Conservation (phyloP, 2,113 vertebrate species). For the Psephotus haematonotus region DNA sequence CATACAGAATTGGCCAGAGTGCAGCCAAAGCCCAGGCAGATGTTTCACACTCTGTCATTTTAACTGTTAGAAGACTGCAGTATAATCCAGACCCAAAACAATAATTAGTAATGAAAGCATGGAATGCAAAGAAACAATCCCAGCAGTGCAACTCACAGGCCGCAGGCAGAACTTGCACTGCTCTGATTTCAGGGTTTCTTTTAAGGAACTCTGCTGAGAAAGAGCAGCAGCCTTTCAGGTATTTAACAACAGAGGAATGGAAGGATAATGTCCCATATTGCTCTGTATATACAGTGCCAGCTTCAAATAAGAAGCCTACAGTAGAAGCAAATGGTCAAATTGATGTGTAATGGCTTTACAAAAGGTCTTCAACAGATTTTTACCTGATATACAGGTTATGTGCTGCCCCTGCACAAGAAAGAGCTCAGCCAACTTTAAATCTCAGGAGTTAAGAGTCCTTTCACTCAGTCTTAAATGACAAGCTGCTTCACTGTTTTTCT, state of each 20-base stretch:
- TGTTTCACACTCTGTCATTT: neutral
- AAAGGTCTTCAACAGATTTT: neutral
- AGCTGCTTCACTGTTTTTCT: neutral
- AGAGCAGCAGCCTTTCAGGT: neutral
- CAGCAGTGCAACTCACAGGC: neutral
- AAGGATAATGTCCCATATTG: neutral
- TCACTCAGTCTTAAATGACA: neutral
- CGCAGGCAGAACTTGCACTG: neutral
- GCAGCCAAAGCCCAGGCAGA: neutral
- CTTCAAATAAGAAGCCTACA: neutral
- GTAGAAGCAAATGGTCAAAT: neutral
- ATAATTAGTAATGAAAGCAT: neutral
- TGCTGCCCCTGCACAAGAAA: neutral
- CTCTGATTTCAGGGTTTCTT: neutral
- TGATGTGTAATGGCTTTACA: neutral
- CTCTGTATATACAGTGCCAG: neutral
- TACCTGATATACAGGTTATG: accelerated
- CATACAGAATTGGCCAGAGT: neutral
- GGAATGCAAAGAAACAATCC: neutral
- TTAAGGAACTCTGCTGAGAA: neutral
- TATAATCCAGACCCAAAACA: neutral
- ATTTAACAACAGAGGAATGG: neutral
- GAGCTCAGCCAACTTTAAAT: neutral
- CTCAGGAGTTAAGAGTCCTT: neutral
- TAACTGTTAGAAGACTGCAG: neutral